Evolutionary conservation across 2,888 invertebrate species (phyloP), one percentile per base, ranked within the genome.

Genomic region (Chymomyza caudatula): DNA sequence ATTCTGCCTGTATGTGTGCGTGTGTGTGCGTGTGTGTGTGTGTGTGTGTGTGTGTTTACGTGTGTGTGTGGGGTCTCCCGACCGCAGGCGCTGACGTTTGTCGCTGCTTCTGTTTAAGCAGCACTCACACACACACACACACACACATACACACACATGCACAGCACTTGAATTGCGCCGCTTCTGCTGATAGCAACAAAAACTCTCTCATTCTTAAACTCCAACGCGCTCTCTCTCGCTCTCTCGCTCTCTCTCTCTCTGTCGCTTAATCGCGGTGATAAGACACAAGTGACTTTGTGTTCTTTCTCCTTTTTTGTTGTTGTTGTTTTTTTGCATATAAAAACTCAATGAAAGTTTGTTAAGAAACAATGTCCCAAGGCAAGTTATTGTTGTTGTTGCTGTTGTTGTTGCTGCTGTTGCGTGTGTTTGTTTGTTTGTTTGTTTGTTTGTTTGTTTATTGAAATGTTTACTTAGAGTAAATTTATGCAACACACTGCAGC

Each of bases 301-400:
- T 52, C 5, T 52, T 52, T 59, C 42, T 65, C 22, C 42, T 57
- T 63, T 20, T 53, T 47, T 65, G 54, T 67, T 20, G 62, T 51
- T 58, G 51, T 54, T 65, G 58, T 66, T 51, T 29, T 53, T 66
- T 64, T 54, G 80, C 84, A 62, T 74, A 80, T 73, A 83, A 76
- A 80, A 80, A 60, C 80, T 81, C 80, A 81, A 81, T 81, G 80
- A 83, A 81, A 83, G 78, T 81, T 81, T 83, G 72, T 78, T 68
- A 69, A 78, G 69, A 71, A 74, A 70, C 78, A 80, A 78, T 70
- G 76, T 58, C 65, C 69, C 80, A 83, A 80, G 80, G 84, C 80
- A 60, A 66, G 70, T 68, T 72, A 63, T 66, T 74, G 74, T 43
- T 68, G 59, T 71, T 74, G 71, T 74, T 71, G 67, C n/a, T 51